A percentile compares a stretch with the other conserved stretches of the same genome.
phyloP scores from a whole-genome alignment of 2,797 vertebrate genomes.

The Brachyalestes nurse region DNA sequence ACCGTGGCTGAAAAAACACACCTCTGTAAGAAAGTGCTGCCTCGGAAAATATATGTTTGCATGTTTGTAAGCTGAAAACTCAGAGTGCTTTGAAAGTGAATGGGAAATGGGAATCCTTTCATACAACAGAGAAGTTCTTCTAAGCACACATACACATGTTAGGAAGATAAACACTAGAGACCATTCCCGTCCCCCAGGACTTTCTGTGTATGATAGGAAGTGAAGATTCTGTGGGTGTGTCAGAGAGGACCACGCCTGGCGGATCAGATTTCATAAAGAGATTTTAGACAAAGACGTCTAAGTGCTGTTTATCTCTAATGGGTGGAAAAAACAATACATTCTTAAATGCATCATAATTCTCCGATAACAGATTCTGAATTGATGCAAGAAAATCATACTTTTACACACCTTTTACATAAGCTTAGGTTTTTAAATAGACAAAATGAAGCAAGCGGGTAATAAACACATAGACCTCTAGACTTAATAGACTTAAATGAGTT shows the following conservation, averaged over 20 bases:
- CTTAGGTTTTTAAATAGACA: no score
- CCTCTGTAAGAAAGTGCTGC: background rate
- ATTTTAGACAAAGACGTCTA: background rate
- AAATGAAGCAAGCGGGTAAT: no score
- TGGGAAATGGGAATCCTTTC: background rate
- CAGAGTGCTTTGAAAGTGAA: background rate
- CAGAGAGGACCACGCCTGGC: background rate
- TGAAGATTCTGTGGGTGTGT: conserved; percentile 4
- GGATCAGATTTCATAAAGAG: background rate
- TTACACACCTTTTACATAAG: no score
- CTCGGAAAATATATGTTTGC: background rate
- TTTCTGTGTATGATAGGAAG: background rate
- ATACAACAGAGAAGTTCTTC: background rate
- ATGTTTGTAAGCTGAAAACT: background rate
- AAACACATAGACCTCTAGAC: no score
- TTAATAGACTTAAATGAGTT: no score
- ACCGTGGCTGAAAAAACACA: background rate
- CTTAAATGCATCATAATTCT: background rate
- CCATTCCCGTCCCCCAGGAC: background rate
- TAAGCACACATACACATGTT: background rate
- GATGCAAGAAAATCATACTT: no score
- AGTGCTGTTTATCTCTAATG: background rate
- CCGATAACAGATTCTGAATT: background rate
- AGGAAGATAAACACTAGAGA: background rate
- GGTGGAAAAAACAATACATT: background rate